Conservation (phyloP, 1,140 invertebrate genomes). For the Dryas iulia region DNA sequence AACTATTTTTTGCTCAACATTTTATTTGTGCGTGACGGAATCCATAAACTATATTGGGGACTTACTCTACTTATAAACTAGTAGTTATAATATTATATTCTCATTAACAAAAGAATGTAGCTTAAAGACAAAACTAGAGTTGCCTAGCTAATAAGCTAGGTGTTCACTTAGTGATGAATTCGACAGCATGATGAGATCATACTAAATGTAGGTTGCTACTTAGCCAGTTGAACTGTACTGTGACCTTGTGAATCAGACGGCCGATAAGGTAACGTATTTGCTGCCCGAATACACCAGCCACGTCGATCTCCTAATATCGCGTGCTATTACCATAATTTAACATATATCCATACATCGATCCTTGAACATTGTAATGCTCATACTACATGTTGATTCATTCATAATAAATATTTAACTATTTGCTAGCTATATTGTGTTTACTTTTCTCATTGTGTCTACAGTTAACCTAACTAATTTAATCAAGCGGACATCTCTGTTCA, state of each 20-base stretch:
- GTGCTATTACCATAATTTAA: slow-evolving; percentile 16
- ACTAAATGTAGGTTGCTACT: slow-evolving; percentile 57
- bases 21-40: not conserved
- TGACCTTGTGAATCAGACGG: slow-evolving; percentile 71
- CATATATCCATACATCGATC: not conserved
- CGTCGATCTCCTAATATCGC: slow-evolving; percentile 25
- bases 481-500: not conserved
- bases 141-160: not conserved
- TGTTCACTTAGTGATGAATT: slow-evolving; percentile 18
- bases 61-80: not conserved
- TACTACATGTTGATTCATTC: not conserved
- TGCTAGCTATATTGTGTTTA: not conserved
- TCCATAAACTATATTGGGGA: not conserved
- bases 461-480: not conserved
- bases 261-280: slow-evolving; percentile 60
- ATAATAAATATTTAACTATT: not conserved
- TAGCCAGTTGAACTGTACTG: slow-evolving; percentile 62
- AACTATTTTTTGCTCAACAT: not conserved
- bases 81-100: not conserved
- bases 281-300: slow-evolving; percentile 43
- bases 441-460: not conserved
- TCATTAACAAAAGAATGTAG: not conserved
- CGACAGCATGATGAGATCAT: slow-evolving; percentile 62
- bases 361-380: not conserved
- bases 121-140: not conserved